phyloP scores from a whole-genome alignment of 2,113 vertebrate species.

The Euleptes europaea region DNA sequence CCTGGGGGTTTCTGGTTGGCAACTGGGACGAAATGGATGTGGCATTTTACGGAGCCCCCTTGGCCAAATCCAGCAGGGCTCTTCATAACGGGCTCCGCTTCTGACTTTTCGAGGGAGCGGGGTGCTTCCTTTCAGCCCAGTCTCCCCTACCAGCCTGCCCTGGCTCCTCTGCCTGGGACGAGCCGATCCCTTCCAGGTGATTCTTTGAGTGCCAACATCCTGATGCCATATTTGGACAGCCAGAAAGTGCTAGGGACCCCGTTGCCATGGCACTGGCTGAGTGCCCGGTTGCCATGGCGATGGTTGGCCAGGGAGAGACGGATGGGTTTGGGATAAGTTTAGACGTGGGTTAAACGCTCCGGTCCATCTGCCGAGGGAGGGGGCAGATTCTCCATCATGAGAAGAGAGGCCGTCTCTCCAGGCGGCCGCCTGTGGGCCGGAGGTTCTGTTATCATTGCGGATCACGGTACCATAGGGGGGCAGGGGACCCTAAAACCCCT shows the following conservation, averaged over 20 bases:
- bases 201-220: too few species aligned
- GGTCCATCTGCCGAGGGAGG: neutral
- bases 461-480: rapidly evolving
- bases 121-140: neutral
- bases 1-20: too few species aligned
- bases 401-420: neutral
- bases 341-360: neutral
- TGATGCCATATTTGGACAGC: neutral
- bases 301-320: neutral
- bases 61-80: too few species aligned
- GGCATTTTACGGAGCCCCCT: too few species aligned
- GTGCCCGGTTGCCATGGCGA: conserved; percentile 8
- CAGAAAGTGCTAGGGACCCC: neutral
- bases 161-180: too few species aligned
- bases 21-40: too few species aligned
- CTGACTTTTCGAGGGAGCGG: neutral
- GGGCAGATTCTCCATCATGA: neutral
- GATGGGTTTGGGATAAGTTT: neutral
- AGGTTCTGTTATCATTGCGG: too few species aligned
- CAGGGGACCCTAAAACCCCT: too few species aligned
- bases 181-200: neutral
- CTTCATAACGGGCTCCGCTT: neutral
- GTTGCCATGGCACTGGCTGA: conserved; percentile 9
- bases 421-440: neutral
- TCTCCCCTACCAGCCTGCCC: neutral